Conservation (phyloP, 2,888 invertebrate genomes). For the Drosophila longiperda region DNA sequence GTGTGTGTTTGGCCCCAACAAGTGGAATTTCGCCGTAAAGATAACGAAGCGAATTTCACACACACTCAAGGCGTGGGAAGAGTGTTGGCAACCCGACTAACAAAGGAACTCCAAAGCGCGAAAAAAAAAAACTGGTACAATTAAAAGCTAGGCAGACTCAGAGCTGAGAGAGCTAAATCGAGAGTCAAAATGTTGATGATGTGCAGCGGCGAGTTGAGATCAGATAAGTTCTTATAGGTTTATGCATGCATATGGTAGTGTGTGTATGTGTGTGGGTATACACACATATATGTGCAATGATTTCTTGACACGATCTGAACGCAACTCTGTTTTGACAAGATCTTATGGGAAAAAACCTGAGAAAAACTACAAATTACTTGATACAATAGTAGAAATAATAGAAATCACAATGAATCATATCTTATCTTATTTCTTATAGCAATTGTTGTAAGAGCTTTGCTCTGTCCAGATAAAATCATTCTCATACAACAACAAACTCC, state of each 20-base stretch:
- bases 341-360: slow-evolving; percentile 7
- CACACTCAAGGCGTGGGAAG: slow-evolving; percentile 63
- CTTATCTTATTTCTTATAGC: neutral
- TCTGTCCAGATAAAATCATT: neutral
- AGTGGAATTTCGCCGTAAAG: slow-evolving; percentile 54
- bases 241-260: neutral
- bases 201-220: slow-evolving; percentile 45
- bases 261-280: neutral
- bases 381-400: neutral
- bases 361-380: neutral
- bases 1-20: slow-evolving; percentile 31
- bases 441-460: neutral
- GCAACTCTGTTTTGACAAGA: slow-evolving; percentile 10
- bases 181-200: slow-evolving; percentile 15
- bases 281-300: slow-evolving; percentile 5
- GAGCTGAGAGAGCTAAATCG: neutral
- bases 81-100: slow-evolving; percentile 37
- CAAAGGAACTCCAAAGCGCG: neutral
- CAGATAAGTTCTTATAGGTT: slow-evolving; percentile 18
- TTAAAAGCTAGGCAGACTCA: slow-evolving; percentile 52
- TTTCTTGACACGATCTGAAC: slow-evolving; percentile 18
- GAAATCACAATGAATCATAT: neutral
- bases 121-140: slow-evolving; percentile 35
- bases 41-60: slow-evolving; percentile 35
- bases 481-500: neutral